These are phyloP conservation scores for Physella acuta DNA, from an alignment of 1,140 invertebrate genomes.

Conservation along the genomic window DNA sequence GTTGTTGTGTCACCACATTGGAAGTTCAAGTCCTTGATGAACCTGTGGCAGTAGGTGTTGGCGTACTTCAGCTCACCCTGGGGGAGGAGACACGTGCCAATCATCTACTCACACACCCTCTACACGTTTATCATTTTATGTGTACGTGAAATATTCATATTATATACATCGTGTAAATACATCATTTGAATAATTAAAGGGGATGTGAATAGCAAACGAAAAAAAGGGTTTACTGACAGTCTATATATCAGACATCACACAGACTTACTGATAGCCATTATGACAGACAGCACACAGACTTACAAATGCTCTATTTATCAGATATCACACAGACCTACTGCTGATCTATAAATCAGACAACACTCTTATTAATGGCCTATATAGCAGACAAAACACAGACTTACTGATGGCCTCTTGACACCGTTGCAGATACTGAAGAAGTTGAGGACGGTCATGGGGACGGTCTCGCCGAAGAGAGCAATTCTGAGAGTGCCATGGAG, in stretches of 20 bases:
- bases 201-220: no score
- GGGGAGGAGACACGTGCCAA: background rate
- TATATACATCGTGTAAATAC: background rate
- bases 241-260: no score
- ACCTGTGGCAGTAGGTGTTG: conserved; percentile 43
- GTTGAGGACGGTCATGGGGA: conserved; percentile 50
- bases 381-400: no score
- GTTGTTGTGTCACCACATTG: conserved; percentile 61
- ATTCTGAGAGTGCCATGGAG: conserved; percentile 37
- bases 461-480: conserved; percentile 48
- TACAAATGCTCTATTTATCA: no score
- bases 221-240: no score
- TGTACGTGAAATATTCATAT: no score
- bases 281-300: no score
- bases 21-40: conserved; percentile 60
- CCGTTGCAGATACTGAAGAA: conserved; percentile 36
- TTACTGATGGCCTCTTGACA: conserved; percentile 28
- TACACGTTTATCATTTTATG: background rate
- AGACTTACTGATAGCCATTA: no score
- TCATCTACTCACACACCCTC: background rate
- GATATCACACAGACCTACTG: no score
- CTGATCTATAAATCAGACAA: no score
- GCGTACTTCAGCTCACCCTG: conserved; percentile 31
- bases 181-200: background rate
- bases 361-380: no score